Percentiles rank a stretch among this genome's conserved stretches.
Conservation (phyloP, 1,140 invertebrate species). For the Diabrotica virgifera region DNA sequence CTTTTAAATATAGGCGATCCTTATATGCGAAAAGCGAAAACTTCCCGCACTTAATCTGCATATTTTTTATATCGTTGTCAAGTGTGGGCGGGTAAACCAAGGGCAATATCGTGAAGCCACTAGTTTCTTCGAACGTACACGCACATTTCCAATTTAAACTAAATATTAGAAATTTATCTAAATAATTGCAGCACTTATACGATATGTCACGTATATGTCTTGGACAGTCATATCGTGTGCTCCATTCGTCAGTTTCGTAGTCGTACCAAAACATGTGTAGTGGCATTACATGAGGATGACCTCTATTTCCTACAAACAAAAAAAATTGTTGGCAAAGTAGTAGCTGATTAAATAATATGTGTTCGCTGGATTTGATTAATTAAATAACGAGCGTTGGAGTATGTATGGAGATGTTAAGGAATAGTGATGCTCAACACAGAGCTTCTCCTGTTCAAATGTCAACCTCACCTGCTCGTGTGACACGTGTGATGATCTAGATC, state of each 20-base stretch:
- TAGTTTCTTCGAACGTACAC: slow-evolving; percentile 27
- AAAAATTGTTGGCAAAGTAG: no score
- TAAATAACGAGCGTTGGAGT: no score
- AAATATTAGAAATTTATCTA: slow-evolving; percentile 33
- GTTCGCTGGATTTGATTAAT: no score
- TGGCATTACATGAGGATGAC: slow-evolving; percentile 37
- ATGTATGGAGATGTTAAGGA: no score
- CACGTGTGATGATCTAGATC: no score
- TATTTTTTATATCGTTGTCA: no score
- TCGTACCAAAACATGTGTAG: slow-evolving; percentile 39
- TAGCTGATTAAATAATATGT: no score
- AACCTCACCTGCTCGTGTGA: no score
- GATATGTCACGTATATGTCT: slow-evolving; percentile 21
- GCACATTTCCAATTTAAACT: slow-evolving; percentile 30
- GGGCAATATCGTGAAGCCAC: slow-evolving; percentile 4
- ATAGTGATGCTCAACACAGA: no score
- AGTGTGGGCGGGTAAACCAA: no score
- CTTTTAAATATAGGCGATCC: slow-evolving; percentile 37
- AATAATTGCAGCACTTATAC: slow-evolving; percentile 36
- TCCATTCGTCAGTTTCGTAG: slow-evolving; percentile 30
- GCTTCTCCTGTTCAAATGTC: no score
- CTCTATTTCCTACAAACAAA: slow-evolving; percentile 33
- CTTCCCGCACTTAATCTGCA: no score
- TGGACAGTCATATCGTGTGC: not conserved
- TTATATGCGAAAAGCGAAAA: slow-evolving; percentile 31